A percentile compares a stretch with the other conserved stretches of the same genome.
phyloP scores from a whole-genome alignment of 2,888 invertebrate species.

The Xylocampa areola region DNA sequence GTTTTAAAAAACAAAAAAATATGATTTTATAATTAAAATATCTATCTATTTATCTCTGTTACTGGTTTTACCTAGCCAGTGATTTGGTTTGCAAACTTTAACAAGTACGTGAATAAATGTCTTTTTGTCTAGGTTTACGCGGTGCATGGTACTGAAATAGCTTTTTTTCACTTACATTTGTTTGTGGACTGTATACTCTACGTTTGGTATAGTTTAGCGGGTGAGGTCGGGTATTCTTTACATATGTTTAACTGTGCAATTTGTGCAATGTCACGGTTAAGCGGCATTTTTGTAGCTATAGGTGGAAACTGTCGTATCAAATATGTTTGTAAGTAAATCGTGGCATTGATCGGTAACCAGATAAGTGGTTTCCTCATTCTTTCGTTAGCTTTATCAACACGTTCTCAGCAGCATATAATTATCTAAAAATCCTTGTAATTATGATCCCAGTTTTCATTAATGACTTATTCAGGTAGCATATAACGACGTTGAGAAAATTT shows the following conservation, averaged over 20 bases:
- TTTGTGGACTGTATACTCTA: slow-evolving; percentile 39
- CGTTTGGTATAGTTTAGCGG: slow-evolving; percentile 30
- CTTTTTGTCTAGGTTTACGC: slow-evolving; percentile 55
- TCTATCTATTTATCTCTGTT: too few species aligned
- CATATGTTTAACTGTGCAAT: slow-evolving; percentile 14
- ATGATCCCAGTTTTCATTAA: too few species aligned
- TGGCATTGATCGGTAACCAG: too few species aligned
- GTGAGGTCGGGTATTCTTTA: slow-evolving; percentile 19
- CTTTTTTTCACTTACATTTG: slow-evolving; percentile 51
- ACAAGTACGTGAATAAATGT: slow-evolving; percentile 44
- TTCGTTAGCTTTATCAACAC: too few species aligned
- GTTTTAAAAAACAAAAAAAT: too few species aligned
- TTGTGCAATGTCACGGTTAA: slow-evolving; percentile 34
- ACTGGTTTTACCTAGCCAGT: slow-evolving; percentile 6
- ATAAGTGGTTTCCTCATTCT: too few species aligned
- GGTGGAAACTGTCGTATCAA: too few species aligned
- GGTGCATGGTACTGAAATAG: slow-evolving; percentile 60
- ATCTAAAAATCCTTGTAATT: too few species aligned
- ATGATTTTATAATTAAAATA: too few species aligned
- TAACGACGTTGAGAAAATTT: not conserved
- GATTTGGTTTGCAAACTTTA: slow-evolving; percentile 43
- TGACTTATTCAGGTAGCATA: too few species aligned
- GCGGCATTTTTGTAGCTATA: not conserved
- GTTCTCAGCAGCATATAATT: too few species aligned
- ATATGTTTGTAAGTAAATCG: too few species aligned